Conservation (phyloP, 2,797 vertebrate genomes). For the Microcaecilia unicolor region DNA sequence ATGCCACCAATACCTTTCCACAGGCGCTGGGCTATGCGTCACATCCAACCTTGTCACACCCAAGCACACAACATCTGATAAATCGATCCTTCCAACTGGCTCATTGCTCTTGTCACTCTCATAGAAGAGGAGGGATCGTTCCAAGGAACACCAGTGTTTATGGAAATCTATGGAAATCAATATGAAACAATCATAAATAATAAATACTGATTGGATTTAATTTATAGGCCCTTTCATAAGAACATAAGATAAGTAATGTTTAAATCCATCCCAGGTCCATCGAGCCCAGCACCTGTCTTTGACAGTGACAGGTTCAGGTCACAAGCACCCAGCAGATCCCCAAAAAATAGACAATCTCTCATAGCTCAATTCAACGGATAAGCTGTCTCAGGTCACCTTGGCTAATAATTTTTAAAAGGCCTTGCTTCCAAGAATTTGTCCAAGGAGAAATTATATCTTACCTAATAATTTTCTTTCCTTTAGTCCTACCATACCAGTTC, state of each 20-base stretch:
- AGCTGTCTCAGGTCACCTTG: too few relatives aligned
- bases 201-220: too few relatives aligned
- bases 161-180: slow-evolving; percentile 60
- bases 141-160: slow-evolving; percentile 73
- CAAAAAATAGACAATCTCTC: too few relatives aligned
- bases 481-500: too few relatives aligned
- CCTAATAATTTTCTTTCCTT: too few relatives aligned
- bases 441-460: too few relatives aligned
- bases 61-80: slow-evolving; percentile 76
- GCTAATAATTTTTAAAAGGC: too few relatives aligned
- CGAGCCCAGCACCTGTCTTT: not conserved
- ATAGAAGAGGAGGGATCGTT: slow-evolving; percentile 64
- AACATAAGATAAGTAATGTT: not conserved
- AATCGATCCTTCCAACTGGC: slow-evolving; percentile 62
- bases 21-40: not conserved
- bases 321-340: too few relatives aligned
- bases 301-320: too few relatives aligned
- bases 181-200: too few relatives aligned
- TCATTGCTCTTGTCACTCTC: slow-evolving; percentile 72
- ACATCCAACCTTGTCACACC: slow-evolving; percentile 64
- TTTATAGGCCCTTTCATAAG: not conserved
- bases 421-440: too few relatives aligned
- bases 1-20: slow-evolving; percentile 36
- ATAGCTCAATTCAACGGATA: too few relatives aligned
- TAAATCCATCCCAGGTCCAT: not conserved